Evolutionary conservation across 2,113 vertebrate species (phyloP), one percentile per base, ranked within the genome.

Genomic region (Chrysemys picta): DNA sequence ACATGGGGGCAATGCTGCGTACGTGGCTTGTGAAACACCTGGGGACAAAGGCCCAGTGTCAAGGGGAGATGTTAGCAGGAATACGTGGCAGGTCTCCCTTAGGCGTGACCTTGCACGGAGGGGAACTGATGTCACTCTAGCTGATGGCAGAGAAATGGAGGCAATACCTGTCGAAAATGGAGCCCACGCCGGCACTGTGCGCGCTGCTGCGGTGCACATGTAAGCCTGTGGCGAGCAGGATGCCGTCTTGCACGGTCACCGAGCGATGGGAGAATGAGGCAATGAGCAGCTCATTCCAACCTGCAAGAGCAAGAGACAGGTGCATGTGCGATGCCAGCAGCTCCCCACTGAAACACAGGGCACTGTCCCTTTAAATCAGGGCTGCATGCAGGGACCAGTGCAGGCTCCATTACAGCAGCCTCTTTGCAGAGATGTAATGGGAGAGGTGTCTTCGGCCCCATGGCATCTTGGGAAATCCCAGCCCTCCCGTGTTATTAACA

Each of bases 261-360:
- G 99, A 99, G 94, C 99, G 99, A 93, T 99, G 99, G 5, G 99
- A 99, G 97, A 99, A 99, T 3, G 99, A 99, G 47, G 99, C 99
- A 13, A 99, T 99, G 6, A 99, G 99, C 95, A 99, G 97, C 92
- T 99, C 99, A 0, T 99, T 99, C 99, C 99, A 99, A 62, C 99
- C 99, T 99, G 93, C 54, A 82, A 89, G 54, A 92, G 85, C 8
- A n/a, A 72, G 80, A 83, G 81, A 59, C 72, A 42, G 14, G 59
- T 52, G 80, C 12, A 47, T 25, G 29, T 10, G 80, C 11, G 25
- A 42, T 29, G 25, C 75, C 38, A 25, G 75, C 45, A 14, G 11
- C 42, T 12, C 24, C 38, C 38, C 42, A 7, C 12, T 78, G 42
- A 78, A 78, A 78, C 24, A 25, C 25, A 25, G 42, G 11, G 24